These are phyloP conservation scores for Incurvaria masculella DNA, from an alignment of 2,888 invertebrate genomes.

Conservation along the genomic window DNA sequence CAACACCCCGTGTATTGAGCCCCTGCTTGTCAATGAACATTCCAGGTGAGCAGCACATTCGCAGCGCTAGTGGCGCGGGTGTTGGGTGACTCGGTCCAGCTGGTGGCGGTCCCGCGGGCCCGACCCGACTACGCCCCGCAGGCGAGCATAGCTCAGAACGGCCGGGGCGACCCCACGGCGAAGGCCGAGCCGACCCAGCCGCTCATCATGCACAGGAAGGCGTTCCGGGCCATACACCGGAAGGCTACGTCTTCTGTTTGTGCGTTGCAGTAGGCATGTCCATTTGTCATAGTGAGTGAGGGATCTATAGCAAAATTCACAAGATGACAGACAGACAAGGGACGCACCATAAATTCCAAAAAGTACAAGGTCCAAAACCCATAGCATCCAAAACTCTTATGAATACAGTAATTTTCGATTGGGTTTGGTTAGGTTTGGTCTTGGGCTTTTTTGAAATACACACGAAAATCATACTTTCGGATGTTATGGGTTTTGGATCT, in stretches of 20 bases:
- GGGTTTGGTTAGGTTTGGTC: too few species aligned
- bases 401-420: too few species aligned
- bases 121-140: conserved; percentile 22
- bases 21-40: too few species aligned
- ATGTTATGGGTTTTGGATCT: too few species aligned
- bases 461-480: too few species aligned
- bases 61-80: conserved; percentile 59
- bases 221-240: conserved; percentile 33
- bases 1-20: too few species aligned
- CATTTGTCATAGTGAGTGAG: background rate
- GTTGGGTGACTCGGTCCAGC: conserved; percentile 27
- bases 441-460: too few species aligned
- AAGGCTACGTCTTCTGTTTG: conserved; percentile 52
- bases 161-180: conserved; percentile 13
- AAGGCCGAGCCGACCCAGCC: conserved; percentile 24
- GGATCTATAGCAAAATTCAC: too few species aligned
- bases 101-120: conserved; percentile 17
- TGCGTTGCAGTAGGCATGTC: conserved; percentile 39
- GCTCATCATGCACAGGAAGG: conserved; percentile 45
- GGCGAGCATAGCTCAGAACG: conserved; percentile 17
- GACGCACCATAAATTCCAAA: too few species aligned
- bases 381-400: too few species aligned
- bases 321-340: too few species aligned
- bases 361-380: too few species aligned
- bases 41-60: conserved; percentile 62